Conservation (phyloP, 1,140 invertebrate species). For the Acyrthosiphon pisum region DNA sequence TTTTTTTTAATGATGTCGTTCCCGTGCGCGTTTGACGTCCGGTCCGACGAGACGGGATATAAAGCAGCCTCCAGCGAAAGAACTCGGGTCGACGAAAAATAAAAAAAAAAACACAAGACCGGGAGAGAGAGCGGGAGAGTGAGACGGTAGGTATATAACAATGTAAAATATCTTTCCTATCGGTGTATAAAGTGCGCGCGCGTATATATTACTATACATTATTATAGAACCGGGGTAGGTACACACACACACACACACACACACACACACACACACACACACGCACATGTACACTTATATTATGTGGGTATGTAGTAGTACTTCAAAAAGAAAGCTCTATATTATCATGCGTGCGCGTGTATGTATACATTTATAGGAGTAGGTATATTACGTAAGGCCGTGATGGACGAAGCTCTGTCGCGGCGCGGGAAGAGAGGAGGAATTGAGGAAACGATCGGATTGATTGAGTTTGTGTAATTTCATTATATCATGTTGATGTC, state of each 20-base stretch:
- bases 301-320: background rate
- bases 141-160: background rate
- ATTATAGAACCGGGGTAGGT: background rate
- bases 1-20: slow-evolving; percentile 45
- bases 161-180: slow-evolving; percentile 32
- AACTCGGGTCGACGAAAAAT: background rate
- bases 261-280: too few relatives aligned
- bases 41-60: slow-evolving; percentile 36
- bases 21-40: slow-evolving; percentile 35
- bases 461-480: slow-evolving; percentile 14
- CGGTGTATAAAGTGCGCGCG: background rate
- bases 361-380: too few relatives aligned
- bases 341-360: background rate
- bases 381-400: background rate
- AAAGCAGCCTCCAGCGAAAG: slow-evolving; percentile 19
- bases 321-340: background rate
- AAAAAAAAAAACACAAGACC: background rate
- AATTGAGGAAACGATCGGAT: background rate
- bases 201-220: background rate
- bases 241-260: background rate
- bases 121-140: background rate
- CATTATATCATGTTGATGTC: background rate
- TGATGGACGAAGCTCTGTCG: background rate
- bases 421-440: background rate
- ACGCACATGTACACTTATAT: background rate